phyloP scores from a whole-genome alignment of 2,797 vertebrate species.

The Urophycis tenuis region DNA sequence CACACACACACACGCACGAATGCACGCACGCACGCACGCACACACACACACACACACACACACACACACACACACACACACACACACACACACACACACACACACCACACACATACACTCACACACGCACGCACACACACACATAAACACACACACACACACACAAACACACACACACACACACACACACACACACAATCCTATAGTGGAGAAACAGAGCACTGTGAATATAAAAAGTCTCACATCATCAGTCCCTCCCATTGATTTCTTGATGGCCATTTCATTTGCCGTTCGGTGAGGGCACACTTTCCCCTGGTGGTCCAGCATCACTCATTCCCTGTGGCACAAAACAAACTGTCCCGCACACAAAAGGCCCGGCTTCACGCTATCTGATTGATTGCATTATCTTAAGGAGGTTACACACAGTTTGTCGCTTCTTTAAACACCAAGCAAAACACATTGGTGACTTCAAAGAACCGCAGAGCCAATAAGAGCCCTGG shows the following conservation, averaged over 20 bases:
- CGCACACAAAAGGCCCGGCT: slow-evolving; percentile 37
- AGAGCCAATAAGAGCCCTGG: background rate
- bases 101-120: too few relatives aligned
- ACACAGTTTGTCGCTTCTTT: slow-evolving; percentile 5
- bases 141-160: background rate
- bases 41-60: too few relatives aligned
- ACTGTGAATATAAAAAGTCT: background rate
- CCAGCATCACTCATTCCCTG: slow-evolving; percentile 14
- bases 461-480: background rate
- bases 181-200: background rate
- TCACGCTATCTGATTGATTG: slow-evolving; percentile 31
- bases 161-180: background rate
- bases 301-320: slow-evolving; percentile 27
- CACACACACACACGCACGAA: background rate
- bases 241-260: slow-evolving; percentile 16
- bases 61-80: too few relatives aligned
- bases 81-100: background rate
- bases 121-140: too few relatives aligned
- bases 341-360: slow-evolving; percentile 35
- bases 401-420: slow-evolving; percentile 22
- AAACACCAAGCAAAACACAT: too few relatives aligned
- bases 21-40: too few relatives aligned
- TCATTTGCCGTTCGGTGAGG: slow-evolving; percentile 30
- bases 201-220: background rate
- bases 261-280: slow-evolving; percentile 26